phyloP scores from a whole-genome alignment of 2,113 vertebrate species.

The Gymnogyps californianus region DNA sequence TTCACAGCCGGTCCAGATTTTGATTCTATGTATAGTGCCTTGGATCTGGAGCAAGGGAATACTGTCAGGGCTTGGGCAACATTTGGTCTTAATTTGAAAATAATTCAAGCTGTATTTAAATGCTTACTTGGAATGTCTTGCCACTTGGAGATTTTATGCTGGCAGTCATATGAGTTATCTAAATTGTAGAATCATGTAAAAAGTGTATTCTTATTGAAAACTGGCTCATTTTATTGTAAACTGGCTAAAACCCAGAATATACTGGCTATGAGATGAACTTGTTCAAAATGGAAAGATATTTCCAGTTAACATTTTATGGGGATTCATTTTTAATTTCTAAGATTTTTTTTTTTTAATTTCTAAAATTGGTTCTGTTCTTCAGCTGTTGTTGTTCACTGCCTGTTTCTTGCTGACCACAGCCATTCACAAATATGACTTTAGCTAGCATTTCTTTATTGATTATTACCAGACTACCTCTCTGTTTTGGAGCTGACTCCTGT shows the following conservation, averaged over 20 bases:
- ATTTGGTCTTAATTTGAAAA: not conserved
- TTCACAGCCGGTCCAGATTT: not conserved
- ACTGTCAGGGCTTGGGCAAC: not conserved
- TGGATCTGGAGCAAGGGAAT: not conserved
- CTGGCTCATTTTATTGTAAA: not conserved
- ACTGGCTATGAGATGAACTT: not conserved
- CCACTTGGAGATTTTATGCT: not conserved
- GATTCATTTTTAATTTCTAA: not conserved
- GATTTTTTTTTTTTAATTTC: not conserved
- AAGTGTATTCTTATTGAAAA: not conserved
- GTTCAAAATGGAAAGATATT: constrained; percentile 8
- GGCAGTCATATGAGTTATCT: not conserved
- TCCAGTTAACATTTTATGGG: not conserved
- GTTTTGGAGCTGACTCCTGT: not conserved
- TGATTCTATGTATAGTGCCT: not conserved
- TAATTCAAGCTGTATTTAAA: not conserved
- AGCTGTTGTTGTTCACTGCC: not conserved
- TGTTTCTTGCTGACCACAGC: not conserved
- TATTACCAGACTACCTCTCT: not conserved
- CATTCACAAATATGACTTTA: not conserved
- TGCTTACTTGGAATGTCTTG: not conserved
- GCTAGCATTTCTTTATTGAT: not conserved
- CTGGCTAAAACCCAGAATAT: not conserved
- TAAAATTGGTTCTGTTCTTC: not conserved
- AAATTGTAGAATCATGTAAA: not conserved